phyloP scores from a whole-genome alignment of 2,888 invertebrate species.

The Parnassius glacialis region DNA sequence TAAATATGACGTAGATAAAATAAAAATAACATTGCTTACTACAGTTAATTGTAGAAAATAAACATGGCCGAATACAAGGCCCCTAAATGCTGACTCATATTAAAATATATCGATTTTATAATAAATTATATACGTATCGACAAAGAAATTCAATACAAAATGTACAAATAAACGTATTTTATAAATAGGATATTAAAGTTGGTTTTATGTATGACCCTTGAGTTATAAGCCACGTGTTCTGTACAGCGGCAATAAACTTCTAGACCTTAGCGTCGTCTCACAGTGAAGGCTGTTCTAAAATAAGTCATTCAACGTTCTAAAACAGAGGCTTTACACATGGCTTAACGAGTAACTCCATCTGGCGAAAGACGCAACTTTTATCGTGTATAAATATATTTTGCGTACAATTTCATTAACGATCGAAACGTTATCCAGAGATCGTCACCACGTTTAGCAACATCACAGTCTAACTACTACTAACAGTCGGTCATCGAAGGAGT shows the following conservation, averaged over 20 bases:
- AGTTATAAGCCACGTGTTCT: too few relatives aligned
- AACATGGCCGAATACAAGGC: not conserved
- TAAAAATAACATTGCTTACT: not conserved
- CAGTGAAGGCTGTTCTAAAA: too few relatives aligned
- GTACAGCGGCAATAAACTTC: too few relatives aligned
- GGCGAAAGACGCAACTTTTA: not conserved
- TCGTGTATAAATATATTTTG: too few relatives aligned
- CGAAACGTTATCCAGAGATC: too few relatives aligned
- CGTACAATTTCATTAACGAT: too few relatives aligned
- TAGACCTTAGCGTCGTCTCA: too few relatives aligned
- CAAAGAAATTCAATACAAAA: constrained; percentile 14
- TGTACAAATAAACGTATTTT: constrained; percentile 17
- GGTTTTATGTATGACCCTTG: too few relatives aligned
- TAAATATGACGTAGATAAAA: not conserved
- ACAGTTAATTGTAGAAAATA: not conserved
- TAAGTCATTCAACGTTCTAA: too few relatives aligned
- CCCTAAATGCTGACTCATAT: not conserved
- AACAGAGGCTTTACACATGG: not conserved
- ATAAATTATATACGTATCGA: constrained; percentile 3
- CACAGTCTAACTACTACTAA: too few relatives aligned
- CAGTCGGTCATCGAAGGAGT: too few relatives aligned
- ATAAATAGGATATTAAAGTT: not conserved
- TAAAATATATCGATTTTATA: not conserved
- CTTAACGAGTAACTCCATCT: not conserved
- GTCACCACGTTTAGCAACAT: too few relatives aligned